A percentile compares a stretch with the other conserved stretches of the same genome.
These are phyloP conservation scores for Dascillus cervinus DNA, from an alignment of 2,888 invertebrate genomes.

Conservation along the genomic window DNA sequence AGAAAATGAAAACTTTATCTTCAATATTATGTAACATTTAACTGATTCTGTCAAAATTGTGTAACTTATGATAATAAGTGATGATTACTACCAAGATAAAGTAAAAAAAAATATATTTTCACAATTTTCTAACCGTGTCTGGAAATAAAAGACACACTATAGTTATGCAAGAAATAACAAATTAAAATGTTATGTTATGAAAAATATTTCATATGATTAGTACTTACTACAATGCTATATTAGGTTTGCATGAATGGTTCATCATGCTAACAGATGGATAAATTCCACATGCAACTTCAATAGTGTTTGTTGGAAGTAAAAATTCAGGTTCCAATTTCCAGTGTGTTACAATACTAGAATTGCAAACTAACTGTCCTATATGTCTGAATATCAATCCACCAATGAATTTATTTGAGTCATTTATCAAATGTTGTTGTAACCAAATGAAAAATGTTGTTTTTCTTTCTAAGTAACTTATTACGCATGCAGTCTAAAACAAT, in stretches of 20 bases:
- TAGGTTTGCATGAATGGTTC: slow-evolving; percentile 89
- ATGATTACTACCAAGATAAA: too few species aligned
- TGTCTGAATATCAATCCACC: slow-evolving; percentile 66
- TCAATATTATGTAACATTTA: too few species aligned
- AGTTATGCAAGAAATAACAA: background rate
- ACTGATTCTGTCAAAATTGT: too few species aligned
- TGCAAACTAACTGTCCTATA: slow-evolving; percentile 63
- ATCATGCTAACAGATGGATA: slow-evolving; percentile 83
- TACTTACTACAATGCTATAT: slow-evolving; percentile 64
- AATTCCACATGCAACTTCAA: slow-evolving; percentile 62
- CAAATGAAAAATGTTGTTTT: slow-evolving; percentile 56
- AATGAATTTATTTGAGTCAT: slow-evolving; percentile 36
- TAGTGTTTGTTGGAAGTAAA: slow-evolving; percentile 42
- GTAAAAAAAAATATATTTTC: too few species aligned
- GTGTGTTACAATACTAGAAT: slow-evolving; percentile 37
- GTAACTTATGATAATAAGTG: too few species aligned
- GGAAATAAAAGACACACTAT: too few species aligned
- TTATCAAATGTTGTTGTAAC: slow-evolving; percentile 38
- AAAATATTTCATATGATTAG: background rate
- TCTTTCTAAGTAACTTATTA: slow-evolving; percentile 54
- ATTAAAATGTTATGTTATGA: background rate
- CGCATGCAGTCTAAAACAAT: slow-evolving; percentile 62
- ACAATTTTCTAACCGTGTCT: too few species aligned
- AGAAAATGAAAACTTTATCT: too few species aligned
- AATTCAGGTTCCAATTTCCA: slow-evolving; percentile 23